Percentiles rank a stretch among this genome's conserved stretches.
Evolutionary conservation across 2,797 vertebrate genomes (phyloP).

Genomic region (Allenopithecus nigroviridis): DNA sequence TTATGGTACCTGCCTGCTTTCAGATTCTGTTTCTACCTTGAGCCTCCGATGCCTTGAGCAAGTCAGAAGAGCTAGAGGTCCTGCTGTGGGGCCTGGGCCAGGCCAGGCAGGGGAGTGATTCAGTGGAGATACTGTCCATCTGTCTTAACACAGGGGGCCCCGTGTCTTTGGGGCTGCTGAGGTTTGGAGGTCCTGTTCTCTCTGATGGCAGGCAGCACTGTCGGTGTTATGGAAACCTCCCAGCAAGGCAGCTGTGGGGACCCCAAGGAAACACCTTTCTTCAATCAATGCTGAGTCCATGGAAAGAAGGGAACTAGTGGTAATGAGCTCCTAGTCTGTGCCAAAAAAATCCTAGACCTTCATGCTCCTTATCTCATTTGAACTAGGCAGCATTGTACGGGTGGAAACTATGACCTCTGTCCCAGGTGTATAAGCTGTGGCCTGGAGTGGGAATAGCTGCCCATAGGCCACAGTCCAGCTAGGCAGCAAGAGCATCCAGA

Average conservation of each 20-base stretch:
- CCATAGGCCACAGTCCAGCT: accelerated
- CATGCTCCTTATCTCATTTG: too few species aligned
- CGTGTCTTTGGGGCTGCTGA: accelerated
- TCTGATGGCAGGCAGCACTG: background rate
- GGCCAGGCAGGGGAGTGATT: accelerated
- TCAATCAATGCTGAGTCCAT: accelerated
- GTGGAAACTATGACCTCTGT: accelerated
- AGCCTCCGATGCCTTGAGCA: background rate
- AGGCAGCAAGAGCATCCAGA: background rate
- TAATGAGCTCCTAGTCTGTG: too few species aligned
- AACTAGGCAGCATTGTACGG: accelerated
- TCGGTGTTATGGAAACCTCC: background rate
- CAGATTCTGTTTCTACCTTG: background rate
- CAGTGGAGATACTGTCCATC: background rate
- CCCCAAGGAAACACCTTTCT: background rate
- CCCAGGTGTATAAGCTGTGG: too few species aligned
- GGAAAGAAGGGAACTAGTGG: background rate
- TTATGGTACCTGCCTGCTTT: background rate
- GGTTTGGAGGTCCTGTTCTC: background rate
- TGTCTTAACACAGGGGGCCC: background rate
- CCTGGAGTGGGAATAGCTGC: too few species aligned
- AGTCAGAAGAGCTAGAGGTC: background rate
- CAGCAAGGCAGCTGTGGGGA: background rate
- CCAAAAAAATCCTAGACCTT: background rate
- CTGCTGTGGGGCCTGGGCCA: accelerated